Evolutionary conservation across 2,888 invertebrate species (phyloP).

Genomic region (Limnephilus rhombicus): DNA sequence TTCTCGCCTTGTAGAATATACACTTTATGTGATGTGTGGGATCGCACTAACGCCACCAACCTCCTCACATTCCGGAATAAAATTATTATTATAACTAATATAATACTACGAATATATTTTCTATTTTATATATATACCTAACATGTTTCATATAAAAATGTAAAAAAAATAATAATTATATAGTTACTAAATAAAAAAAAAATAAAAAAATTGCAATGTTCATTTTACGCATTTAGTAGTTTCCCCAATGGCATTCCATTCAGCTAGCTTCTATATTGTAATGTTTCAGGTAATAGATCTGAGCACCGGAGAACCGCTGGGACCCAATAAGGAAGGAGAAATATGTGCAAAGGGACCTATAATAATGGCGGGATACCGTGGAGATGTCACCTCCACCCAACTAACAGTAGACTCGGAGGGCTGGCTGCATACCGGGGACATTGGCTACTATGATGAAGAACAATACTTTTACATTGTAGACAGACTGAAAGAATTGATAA

Average conservation of each 20-base stretch:
- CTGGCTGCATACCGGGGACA: slow-evolving; percentile 88
- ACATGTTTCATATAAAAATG: too few relatives aligned
- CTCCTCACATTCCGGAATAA: too few relatives aligned
- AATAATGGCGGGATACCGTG: slow-evolving; percentile 91
- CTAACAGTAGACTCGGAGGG: slow-evolving; percentile 83
- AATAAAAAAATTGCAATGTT: too few relatives aligned
- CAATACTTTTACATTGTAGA: slow-evolving; percentile 90
- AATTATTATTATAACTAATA: too few relatives aligned
- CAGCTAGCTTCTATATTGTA: not conserved
- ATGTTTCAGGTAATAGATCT: slow-evolving; percentile 76
- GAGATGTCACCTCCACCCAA: slow-evolving; percentile 82
- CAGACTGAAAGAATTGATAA: slow-evolving; percentile 92
- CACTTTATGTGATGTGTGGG: too few relatives aligned
- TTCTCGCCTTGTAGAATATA: too few relatives aligned
- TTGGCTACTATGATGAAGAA: slow-evolving; percentile 89
- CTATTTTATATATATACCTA: too few relatives aligned
- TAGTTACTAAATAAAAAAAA: too few relatives aligned
- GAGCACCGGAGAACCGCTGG: slow-evolving; percentile 80
- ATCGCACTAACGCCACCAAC: too few relatives aligned
- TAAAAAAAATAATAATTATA: too few relatives aligned
- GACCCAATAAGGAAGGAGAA: slow-evolving; percentile 86
- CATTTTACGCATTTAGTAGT: not conserved
- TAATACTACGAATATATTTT: too few relatives aligned
- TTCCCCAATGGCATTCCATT: not conserved
- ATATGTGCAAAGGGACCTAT: slow-evolving; percentile 89